These are phyloP conservation scores for Lamellibrachia satsuma DNA, from an alignment of 2,888 invertebrate genomes.

Conservation along the genomic window DNA sequence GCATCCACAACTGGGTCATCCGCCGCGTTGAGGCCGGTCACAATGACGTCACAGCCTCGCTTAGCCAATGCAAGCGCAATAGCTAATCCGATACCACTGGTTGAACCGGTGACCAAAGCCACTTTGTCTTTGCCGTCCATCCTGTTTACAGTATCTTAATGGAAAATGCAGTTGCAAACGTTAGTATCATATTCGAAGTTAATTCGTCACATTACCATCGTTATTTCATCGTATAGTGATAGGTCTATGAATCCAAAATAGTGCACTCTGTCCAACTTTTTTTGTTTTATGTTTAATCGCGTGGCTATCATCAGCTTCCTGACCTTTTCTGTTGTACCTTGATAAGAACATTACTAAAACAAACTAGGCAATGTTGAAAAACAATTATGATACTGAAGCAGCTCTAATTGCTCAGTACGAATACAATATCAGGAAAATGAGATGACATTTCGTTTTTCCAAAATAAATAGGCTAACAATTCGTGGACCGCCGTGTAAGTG, in stretches of 20 bases:
- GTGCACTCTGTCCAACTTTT: background rate
- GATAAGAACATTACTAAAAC: background rate
- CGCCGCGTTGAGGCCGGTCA: slow-evolving; percentile 47
- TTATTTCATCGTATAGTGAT: too few relatives aligned
- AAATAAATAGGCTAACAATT: background rate
- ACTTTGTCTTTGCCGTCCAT: slow-evolving; percentile 27
- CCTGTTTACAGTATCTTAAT: background rate
- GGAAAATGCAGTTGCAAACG: background rate
- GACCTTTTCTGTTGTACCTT: too few relatives aligned
- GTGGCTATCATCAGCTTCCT: background rate
- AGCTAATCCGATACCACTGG: slow-evolving; percentile 56
- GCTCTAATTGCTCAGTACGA: too few relatives aligned
- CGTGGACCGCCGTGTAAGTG: background rate
- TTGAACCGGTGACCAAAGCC: slow-evolving; percentile 57
- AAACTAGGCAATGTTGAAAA: background rate
- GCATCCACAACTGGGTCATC: background rate
- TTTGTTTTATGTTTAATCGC: background rate
- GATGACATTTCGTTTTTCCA: too few relatives aligned
- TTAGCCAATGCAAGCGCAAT: slow-evolving; percentile 43
- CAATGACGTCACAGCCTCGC: slow-evolving; percentile 44
- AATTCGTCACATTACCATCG: too few relatives aligned
- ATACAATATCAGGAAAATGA: too few relatives aligned
- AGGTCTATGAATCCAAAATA: too few relatives aligned
- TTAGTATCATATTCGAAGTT: too few relatives aligned
- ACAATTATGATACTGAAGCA: too few relatives aligned